Conservation (phyloP, 2,888 invertebrate genomes). For the Anodontia alba region DNA sequence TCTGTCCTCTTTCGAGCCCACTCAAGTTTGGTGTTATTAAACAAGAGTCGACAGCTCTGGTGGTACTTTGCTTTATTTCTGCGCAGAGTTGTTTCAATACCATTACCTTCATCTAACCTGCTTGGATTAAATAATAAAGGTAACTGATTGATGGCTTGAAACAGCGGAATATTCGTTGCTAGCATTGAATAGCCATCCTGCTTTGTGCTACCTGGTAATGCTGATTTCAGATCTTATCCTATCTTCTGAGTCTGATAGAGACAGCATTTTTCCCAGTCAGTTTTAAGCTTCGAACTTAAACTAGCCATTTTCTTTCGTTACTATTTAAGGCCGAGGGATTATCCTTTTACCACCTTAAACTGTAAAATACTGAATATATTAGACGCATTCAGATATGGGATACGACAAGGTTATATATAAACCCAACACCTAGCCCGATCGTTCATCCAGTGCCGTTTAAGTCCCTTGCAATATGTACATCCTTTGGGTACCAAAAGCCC, state of each 20-base stretch:
- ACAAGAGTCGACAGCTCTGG: slow-evolving; percentile 40
- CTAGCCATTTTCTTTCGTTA: no score
- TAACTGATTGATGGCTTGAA: slow-evolving; percentile 35
- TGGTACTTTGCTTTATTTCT: slow-evolving; percentile 58
- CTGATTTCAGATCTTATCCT: slow-evolving; percentile 37
- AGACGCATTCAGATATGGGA: no score
- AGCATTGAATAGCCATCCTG: slow-evolving; percentile 34
- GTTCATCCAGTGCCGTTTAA: slow-evolving; percentile 45
- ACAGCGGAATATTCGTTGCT: slow-evolving; percentile 38
- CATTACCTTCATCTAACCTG: slow-evolving; percentile 54
- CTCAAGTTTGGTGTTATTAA: no score
- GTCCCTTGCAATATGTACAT: slow-evolving; percentile 54
- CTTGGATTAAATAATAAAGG: slow-evolving; percentile 43
- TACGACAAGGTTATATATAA: no score
- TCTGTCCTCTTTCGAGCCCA: slow-evolving; percentile 30
- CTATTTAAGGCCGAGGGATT: no score
- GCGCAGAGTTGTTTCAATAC: slow-evolving; percentile 55
- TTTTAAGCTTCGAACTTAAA: slow-evolving; percentile 4
- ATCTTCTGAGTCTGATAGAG: slow-evolving; percentile 37
- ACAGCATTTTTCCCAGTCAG: slow-evolving; percentile 40
- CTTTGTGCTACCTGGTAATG: slow-evolving; percentile 19
- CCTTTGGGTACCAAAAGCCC: slow-evolving; percentile 38
- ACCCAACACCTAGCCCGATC: no score
- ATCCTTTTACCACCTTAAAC: no score
- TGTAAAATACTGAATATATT: no score